Conservation (phyloP, 2,888 invertebrate genomes). For the Hedychridium roseum region DNA sequence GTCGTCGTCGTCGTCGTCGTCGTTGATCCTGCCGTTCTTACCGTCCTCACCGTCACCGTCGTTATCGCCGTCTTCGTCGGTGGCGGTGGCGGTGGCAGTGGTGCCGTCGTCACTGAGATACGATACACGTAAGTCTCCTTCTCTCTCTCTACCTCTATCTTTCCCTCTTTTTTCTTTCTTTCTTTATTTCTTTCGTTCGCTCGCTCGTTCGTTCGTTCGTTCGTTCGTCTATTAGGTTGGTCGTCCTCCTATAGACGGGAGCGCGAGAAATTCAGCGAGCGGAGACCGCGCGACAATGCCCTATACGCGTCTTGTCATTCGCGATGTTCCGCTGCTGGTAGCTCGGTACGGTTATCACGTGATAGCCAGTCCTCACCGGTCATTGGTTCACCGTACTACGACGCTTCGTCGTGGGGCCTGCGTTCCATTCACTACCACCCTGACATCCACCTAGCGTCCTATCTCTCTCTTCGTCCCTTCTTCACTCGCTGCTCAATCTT, state of each 20-base stretch:
- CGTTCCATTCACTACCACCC: constrained; percentile 61
- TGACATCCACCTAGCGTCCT: constrained; percentile 43
- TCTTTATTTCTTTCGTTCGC: too few species aligned
- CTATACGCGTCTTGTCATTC: constrained; percentile 60
- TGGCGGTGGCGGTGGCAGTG: constrained; percentile 9
- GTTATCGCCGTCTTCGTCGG: constrained; percentile 16
- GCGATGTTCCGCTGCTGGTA: constrained; percentile 56
- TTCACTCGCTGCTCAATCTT: constrained; percentile 2
- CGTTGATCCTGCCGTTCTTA: too few species aligned
- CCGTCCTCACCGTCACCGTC: constrained; percentile 11
- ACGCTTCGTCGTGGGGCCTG: constrained; percentile 53
- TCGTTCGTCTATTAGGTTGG: too few species aligned
- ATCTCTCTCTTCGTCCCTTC: constrained; percentile 29
- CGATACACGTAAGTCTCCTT: too few species aligned
- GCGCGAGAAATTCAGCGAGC: constrained; percentile 18
- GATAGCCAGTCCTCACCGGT: constrained; percentile 42
- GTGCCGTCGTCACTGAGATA: constrained; percentile 2
- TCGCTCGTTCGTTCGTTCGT: too few species aligned
- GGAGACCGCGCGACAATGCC: constrained; percentile 43
- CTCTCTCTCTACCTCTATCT: too few species aligned
- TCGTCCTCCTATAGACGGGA: too few species aligned
- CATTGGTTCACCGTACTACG: constrained; percentile 48
- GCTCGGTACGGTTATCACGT: constrained; percentile 56
- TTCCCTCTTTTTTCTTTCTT: too few species aligned
- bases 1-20: too few species aligned